Conservation (phyloP, 1,140 invertebrate genomes). For the Drosophila malerkotliana region DNA sequence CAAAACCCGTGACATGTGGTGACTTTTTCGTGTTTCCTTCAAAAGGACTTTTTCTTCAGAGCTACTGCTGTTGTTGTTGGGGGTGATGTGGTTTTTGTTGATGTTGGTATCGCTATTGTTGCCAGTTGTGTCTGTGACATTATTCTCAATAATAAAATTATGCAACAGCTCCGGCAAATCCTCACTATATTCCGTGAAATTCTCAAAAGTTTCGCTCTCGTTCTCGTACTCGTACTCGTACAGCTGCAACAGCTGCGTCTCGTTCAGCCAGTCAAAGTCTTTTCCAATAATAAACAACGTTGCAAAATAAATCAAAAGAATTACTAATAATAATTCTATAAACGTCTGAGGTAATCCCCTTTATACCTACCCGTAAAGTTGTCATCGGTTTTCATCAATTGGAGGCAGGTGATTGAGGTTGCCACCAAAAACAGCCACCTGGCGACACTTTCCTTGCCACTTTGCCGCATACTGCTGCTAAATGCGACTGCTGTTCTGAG, state of each 20-base stretch:
- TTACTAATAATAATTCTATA: not conserved
- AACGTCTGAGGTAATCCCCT: not conserved
- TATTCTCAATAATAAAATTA: not conserved
- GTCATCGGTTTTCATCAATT: slow-evolving; percentile 6
- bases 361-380: slow-evolving; percentile 4
- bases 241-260: slow-evolving; percentile 41
- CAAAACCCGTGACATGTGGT: slow-evolving; percentile 31
- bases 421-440: slow-evolving; percentile 26
- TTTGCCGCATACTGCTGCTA: slow-evolving; percentile 16
- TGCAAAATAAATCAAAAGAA: slow-evolving; percentile 3
- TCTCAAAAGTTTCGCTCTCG: slow-evolving; percentile 20
- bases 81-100: not conserved
- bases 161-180: not conserved
- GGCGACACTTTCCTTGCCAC: not conserved
- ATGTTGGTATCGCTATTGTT: not conserved
- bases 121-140: not conserved
- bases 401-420: not conserved
- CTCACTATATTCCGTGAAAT: not conserved
- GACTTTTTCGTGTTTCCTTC: slow-evolving; percentile 8
- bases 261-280: slow-evolving; percentile 42
- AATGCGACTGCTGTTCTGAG: slow-evolving; percentile 9
- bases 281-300: slow-evolving; percentile 11
- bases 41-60: not conserved
- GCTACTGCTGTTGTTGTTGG: not conserved
- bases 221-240: slow-evolving; percentile 12